A percentile compares a stretch with the other conserved stretches of the same genome.
Evolutionary conservation across 2,888 invertebrate genomes (phyloP).

Genomic region (Ennomos fuscantarius): DNA sequence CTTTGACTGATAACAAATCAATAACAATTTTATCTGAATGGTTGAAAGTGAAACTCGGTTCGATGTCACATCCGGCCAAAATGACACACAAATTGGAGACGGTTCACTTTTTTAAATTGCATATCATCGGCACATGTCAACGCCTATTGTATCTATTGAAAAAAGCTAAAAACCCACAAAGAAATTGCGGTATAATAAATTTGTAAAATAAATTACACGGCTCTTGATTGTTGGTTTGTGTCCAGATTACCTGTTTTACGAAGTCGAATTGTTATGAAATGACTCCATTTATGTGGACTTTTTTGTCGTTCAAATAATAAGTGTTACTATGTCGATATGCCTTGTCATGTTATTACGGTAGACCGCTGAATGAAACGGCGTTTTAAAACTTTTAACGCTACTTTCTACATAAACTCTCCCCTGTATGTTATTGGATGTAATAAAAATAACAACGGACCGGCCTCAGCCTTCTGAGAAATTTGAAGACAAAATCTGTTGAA

Average conservation of each 20-base stretch:
- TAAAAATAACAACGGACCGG: slow-evolving; percentile 29
- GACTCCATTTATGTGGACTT: slow-evolving; percentile 70
- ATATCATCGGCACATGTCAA: slow-evolving; percentile 77
- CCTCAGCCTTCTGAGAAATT: slow-evolving; percentile 39
- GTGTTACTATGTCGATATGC: slow-evolving; percentile 69
- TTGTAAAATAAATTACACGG: slow-evolving; percentile 77
- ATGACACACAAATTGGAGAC: slow-evolving; percentile 6
- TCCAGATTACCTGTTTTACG: slow-evolving; percentile 79
- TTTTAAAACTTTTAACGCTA: slow-evolving; percentile 59
- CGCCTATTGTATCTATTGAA: slow-evolving; percentile 75
- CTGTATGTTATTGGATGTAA: slow-evolving; percentile 26
- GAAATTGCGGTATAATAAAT: slow-evolving; percentile 77
- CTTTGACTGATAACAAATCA: slow-evolving; percentile 79
- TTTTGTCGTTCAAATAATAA: slow-evolving; percentile 75
- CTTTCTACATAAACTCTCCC: slow-evolving; percentile 50
- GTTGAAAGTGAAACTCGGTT: slow-evolving; percentile 68
- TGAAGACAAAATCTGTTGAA: slow-evolving; percentile 21
- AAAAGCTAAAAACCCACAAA: slow-evolving; percentile 66
- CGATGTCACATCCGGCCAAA: slow-evolving; percentile 65
- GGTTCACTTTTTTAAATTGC: slow-evolving; percentile 64
- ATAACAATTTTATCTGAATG: slow-evolving; percentile 53
- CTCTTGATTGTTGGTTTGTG: slow-evolving; percentile 75
- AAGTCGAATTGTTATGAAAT: slow-evolving; percentile 75
- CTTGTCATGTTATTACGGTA: slow-evolving; percentile 69
- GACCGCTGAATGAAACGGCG: slow-evolving; percentile 69